These are phyloP conservation scores for Sceloporus undulatus DNA, from an alignment of 2,113 vertebrate species.

Conservation along the genomic window DNA sequence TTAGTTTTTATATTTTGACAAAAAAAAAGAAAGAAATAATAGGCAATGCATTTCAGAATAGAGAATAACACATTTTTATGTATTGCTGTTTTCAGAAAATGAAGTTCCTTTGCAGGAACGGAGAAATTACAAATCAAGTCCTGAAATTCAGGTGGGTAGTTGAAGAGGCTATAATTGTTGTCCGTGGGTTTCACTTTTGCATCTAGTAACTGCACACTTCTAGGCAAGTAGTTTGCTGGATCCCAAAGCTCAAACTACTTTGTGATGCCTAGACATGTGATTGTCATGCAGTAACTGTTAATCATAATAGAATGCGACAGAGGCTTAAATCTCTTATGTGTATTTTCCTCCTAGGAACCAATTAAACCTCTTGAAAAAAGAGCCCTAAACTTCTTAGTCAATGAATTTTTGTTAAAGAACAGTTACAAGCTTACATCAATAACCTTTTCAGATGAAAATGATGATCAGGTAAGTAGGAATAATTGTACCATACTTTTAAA, in stretches of 20 bases:
- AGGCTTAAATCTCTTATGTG: slow-evolving; percentile 29
- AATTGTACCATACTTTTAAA: not conserved
- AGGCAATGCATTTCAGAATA: slow-evolving; percentile 64
- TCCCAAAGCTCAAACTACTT: not conserved
- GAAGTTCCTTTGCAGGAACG: slow-evolving; percentile 97
- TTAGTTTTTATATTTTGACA: slow-evolving; percentile 81
- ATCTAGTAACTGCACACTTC: not conserved
- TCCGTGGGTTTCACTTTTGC: not conserved
- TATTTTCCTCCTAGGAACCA: slow-evolving; percentile 85
- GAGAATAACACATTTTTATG: slow-evolving; percentile 69
- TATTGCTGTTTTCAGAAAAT: slow-evolving; percentile 84
- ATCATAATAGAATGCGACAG: not conserved
- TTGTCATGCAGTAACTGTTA: not conserved
- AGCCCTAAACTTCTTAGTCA: slow-evolving; percentile 99
- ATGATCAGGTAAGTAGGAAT: slow-evolving; percentile 90
- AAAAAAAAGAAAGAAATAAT: slow-evolving; percentile 70
- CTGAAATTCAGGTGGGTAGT: slow-evolving; percentile 97
- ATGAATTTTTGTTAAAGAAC: slow-evolving; percentile 99
- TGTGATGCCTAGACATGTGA: not conserved
- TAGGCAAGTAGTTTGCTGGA: not conserved
- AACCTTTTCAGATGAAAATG: slow-evolving; percentile 99
- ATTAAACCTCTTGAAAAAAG: slow-evolving; percentile 98
- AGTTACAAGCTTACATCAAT: slow-evolving; percentile 98
- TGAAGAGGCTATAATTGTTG: not conserved
- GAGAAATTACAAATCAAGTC: slow-evolving; percentile 98